Base-by-base conservation (phyloP, 2,888 invertebrate species). In the Oscheius sp. region DNA sequence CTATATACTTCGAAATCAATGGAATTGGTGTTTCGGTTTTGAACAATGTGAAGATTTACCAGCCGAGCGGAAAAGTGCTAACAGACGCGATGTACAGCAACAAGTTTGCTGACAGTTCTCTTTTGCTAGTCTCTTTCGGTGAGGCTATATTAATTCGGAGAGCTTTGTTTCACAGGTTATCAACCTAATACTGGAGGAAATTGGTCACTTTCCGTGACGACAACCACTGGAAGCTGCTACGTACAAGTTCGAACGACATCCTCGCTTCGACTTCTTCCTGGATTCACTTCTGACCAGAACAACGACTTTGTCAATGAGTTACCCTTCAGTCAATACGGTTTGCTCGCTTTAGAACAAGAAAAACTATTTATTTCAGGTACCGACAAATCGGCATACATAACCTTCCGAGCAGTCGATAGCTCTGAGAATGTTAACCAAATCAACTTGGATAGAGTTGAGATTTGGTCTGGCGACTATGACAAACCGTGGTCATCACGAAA, bases 331-430 rank as follows among this genome's bases (percentile, higher is more conserved):
- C 63, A 48, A 63, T 48, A 63, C 1, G 50, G 48, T 63, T 13
- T 63, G 53, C 37, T 5, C 2, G 47, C 11, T 4, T 4, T 7
- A 13, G 47, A 35, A 62, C 33, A 57, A 57, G 32, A 29, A 58
- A n/a, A 37, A 10, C 11, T 37, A 11, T 68, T 55, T 37, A 11
- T 68, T 55, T 35, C 9, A 68, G 68, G 55, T 21, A 21, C 68
- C 21, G 47, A 55, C 59, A 55, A 55, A 13, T 58, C 50, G 1
- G 74, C 79, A 1, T 79, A 59, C 55, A 74, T 79, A 42, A 81
- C 81, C 13, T 76, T 78, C 76, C 78, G 79, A n/a, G 57, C 79
- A n/a, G 65, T 70, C 62, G 79, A 81, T 11, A 32, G 32, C n/a
- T 5, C 11, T 3, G 74, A 70, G n/a, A 70, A 72, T 9, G 58